Evolutionary conservation across 2,113 vertebrate species (phyloP).

Genomic region (Jaculus jaculus): DNA sequence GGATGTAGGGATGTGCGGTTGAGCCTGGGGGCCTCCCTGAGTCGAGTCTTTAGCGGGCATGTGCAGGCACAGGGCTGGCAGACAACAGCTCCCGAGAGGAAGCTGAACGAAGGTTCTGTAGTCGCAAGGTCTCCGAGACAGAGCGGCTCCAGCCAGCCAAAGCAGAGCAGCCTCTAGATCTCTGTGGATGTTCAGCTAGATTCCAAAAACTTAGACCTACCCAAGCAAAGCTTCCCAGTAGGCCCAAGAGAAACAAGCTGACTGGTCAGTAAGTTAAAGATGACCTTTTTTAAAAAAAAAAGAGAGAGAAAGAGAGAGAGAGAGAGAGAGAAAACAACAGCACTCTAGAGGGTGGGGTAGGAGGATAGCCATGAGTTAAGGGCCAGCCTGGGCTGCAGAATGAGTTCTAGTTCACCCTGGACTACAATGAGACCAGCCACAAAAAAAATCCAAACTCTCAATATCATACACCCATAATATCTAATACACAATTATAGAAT

Average conservation of each 20-base stretch:
- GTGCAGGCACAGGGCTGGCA: neutral
- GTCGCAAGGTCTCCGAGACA: neutral
- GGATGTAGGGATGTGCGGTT: neutral
- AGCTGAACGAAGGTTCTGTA: neutral
- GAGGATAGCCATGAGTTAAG: too few relatives aligned
- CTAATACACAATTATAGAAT: slow-evolving; percentile 13
- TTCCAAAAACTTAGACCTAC: neutral
- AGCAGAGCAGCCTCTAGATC: neutral
- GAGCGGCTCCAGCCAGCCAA: neutral
- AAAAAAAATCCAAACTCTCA: slow-evolving; percentile 22
- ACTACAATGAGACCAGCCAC: neutral
- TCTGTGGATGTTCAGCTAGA: neutral
- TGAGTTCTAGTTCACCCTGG: too few relatives aligned
- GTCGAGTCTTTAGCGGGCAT: neutral
- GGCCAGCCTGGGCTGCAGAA: too few relatives aligned
- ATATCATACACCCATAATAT: neutral
- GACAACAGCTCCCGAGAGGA: neutral
- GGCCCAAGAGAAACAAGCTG: neutral
- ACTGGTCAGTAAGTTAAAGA: neutral
- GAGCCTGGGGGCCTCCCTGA: neutral
- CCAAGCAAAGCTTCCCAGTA: slow-evolving; percentile 11
- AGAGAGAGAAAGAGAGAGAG: neutral
- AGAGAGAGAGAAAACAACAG: neutral
- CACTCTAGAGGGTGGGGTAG: too few relatives aligned
- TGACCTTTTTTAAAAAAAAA: neutral